A percentile compares a stretch with the other conserved stretches of the same genome.
phyloP scores from a whole-genome alignment of 2,888 invertebrate genomes.

The Plebejus anna region DNA sequence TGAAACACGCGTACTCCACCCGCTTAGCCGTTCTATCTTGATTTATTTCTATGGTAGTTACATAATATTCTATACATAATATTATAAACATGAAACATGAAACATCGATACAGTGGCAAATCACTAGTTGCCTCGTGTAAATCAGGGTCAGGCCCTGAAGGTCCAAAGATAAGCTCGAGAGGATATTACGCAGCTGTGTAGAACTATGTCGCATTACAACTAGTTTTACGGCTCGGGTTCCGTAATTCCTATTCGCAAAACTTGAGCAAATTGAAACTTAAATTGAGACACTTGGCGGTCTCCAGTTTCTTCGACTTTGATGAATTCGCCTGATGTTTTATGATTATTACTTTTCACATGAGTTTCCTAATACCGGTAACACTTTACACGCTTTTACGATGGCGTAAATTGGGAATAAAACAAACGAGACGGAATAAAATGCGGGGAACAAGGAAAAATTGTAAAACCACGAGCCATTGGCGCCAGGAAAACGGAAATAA shows the following conservation, averaged over 20 bases:
- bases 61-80: too few relatives aligned
- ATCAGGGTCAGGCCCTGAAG: constrained; percentile 61
- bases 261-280: constrained; percentile 35
- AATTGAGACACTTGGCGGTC: constrained; percentile 34
- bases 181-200: constrained; percentile 54
- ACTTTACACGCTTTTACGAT: constrained; percentile 16
- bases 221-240: constrained; percentile 49
- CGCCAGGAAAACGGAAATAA: background rate
- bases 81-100: too few relatives aligned
- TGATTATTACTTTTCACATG: constrained; percentile 15
- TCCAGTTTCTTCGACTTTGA: constrained; percentile 30
- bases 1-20: too few relatives aligned
- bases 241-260: constrained; percentile 29
- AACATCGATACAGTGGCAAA: background rate
- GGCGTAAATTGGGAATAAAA: constrained; percentile 24
- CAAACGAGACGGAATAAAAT: constrained; percentile 21
- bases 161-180: constrained; percentile 59
- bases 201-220: constrained; percentile 62
- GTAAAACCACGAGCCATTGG: constrained; percentile 1
- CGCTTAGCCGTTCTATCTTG: too few relatives aligned
- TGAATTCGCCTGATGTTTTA: constrained; percentile 14
- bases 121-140: constrained; percentile 60
- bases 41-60: too few relatives aligned
- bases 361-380: constrained; percentile 17
- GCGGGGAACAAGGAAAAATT: constrained; percentile 22